These are phyloP conservation scores for Apeltes quadracus DNA, from an alignment of 2,113 vertebrate genomes.

Conservation along the genomic window DNA sequence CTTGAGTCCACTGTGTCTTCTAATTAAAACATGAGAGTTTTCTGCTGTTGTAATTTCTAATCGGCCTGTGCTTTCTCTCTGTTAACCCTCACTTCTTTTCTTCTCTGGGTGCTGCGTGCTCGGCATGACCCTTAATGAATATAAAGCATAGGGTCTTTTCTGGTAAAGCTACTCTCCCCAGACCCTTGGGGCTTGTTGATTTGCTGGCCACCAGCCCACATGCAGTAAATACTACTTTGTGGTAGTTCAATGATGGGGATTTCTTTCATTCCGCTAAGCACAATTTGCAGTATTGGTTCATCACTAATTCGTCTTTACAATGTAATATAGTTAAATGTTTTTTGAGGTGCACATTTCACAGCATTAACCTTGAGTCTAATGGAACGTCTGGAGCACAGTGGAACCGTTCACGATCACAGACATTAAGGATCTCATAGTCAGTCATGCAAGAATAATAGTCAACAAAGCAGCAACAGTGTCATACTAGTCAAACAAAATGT, in stretches of 20 bases:
- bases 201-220: conserved; percentile 18
- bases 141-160: conserved; percentile 43
- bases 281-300: conserved; percentile 16
- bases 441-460: background rate
- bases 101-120: conserved; percentile 21
- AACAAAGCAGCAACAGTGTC: background rate
- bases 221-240: conserved; percentile 21
- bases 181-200: conserved; percentile 29
- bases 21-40: conserved; percentile 15
- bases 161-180: conserved; percentile 19
- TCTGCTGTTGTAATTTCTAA: conserved; percentile 15
- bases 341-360: background rate
- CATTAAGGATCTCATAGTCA: background rate
- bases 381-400: background rate
- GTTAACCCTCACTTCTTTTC: conserved; percentile 40
- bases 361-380: background rate
- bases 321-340: background rate
- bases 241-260: conserved; percentile 14
- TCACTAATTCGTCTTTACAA: background rate
- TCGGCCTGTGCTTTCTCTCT: background rate
- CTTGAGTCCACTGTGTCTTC: background rate
- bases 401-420: background rate
- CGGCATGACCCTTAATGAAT: conserved; percentile 34
- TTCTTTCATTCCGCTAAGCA: conserved; percentile 15
- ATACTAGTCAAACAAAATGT: background rate